Evolutionary conservation across 92 coral and sea anemone genomes (phyloP), one percentile per base, ranked within the genome.

Genomic region (Galaxea fascicularis): DNA sequence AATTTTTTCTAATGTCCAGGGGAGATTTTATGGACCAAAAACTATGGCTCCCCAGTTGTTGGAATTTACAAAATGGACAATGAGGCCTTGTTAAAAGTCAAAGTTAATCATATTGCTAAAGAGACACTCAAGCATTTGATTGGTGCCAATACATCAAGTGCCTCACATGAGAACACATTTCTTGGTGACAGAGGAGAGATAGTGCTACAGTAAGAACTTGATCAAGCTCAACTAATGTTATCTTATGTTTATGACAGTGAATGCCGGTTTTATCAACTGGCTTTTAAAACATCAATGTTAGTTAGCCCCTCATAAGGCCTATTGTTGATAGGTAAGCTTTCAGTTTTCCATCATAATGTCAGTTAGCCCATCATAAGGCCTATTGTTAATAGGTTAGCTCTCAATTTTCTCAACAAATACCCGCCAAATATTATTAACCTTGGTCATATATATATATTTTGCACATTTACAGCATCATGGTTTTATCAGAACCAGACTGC

Each of bases 61-160:
- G 99, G 97, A n/a, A 94, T 97, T 62, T 97, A 97, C 79, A 87
- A 83, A 71, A 93, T 95, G 92, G 98, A 97, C 89, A 93, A 91
- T 35, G 97, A 95, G 30, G 95, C 98, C 10, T 80, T 97, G 39
- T 91, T 93, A 22, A 89, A 94, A 85, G 96, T 97, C 27, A 93
- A 94, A 27, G 92, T 95, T 49, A 97, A 95, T 72, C 99, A 97
- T 81, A 95, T 97, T 25, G 99, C 99, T 20, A 95, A 86, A 76
- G 99, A 97, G 72, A 97, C 99, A 15, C 89, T 97, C 51, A 83
- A 77, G 26, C 90, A 85, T 59, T 91, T 97, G 24, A 94, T 92
- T 79, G 93, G 96, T 39, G 90, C 93, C 20, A 94, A 94, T 76
- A 88, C 98, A 4, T 92, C 98, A 41, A 84, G 91, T 69, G 57